Evolutionary conservation across 2,888 invertebrate species (phyloP), one percentile per base, ranked within the genome.

Genomic region (Cordylochernes scorpioides): DNA sequence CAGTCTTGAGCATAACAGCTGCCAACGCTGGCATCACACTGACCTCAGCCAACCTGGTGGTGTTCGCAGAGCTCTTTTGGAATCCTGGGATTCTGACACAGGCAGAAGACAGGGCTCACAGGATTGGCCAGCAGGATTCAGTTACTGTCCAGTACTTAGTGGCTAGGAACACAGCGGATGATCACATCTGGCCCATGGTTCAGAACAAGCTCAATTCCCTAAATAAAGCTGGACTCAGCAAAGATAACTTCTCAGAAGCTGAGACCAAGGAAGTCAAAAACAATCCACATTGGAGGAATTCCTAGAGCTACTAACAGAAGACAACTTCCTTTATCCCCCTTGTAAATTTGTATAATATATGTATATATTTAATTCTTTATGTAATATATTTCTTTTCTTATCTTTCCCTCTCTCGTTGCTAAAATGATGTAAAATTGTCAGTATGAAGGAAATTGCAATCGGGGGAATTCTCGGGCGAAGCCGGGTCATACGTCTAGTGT

Each of bases 11-110:
- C 1, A 67, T 88, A 31, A 80, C 73, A 5, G 84, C 94, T 1
- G 84, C 88, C 9, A 73, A 70, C 53, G 63, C 82, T 0, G 94
- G 94, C 1, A 65, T 97, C 30, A 91, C 88, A 4, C 58, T 94
- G 29, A 91, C 91, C 0, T 74, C 88, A 1, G 86, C 91, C 1
- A 63, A 65, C 32, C 59, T 80, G 10, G 86, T 94, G 14, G 54
- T 97, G 1, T 97, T 97, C 58, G 80, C 84, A 0, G 88, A 88
- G 52, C 57, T 88, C 19, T 77, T 74, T 51, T 94, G 91, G 91
- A 94, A 91, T 58, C 94, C 94, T 3, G 91, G 86, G 50, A 82
- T 42, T 19, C 26, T 43, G 9, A 34, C 38, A 1, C 43, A 42
- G 32, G 42, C 91, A 2, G 94, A 97, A 58, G 73, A 86, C 43